These are phyloP conservation scores for Scrobipalpa costella DNA, from an alignment of 2,888 invertebrate genomes.

Conservation along the genomic window DNA sequence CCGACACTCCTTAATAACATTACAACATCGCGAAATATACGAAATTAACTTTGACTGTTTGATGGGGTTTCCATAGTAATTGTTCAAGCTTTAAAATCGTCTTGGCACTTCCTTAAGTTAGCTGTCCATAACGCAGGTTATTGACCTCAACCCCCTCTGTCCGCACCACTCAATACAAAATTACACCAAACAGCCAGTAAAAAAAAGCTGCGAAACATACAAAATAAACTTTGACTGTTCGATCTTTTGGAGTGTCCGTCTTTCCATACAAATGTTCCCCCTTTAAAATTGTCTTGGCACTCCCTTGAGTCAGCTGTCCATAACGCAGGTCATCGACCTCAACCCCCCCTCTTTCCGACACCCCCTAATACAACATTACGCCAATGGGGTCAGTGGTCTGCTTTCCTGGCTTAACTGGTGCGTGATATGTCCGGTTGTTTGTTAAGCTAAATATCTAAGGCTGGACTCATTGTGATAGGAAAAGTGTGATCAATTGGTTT, in stretches of 20 bases:
- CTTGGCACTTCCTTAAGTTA: not conserved
- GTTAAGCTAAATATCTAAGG: not conserved
- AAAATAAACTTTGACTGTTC: too few species aligned
- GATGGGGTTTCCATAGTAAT: too few species aligned
- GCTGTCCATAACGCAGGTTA: not conserved
- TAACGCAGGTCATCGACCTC: conserved; percentile 1
- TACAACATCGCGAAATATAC: not conserved
- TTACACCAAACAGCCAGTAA: too few species aligned
- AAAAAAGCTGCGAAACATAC: too few species aligned
- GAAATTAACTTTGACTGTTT: too few species aligned
- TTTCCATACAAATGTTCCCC: too few species aligned
- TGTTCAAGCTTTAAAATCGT: too few species aligned
- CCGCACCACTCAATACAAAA: not conserved
- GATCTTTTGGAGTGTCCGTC: too few species aligned
- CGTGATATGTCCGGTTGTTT: conserved; percentile 33
- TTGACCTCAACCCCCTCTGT: not conserved
- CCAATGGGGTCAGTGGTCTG: conserved; percentile 33
- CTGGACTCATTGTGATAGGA: not conserved
- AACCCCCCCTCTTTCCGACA: not conserved
- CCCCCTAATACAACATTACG: conserved; percentile 13
- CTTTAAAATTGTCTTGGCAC: not conserved
- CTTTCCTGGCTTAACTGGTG: conserved; percentile 42
- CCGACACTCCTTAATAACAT: not conserved
- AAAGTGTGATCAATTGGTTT: not conserved
- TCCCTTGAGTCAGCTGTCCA: conserved; percentile 3